Base-by-base conservation (phyloP, 2,888 invertebrate species). In the Sphecodes monilicornis region DNA sequence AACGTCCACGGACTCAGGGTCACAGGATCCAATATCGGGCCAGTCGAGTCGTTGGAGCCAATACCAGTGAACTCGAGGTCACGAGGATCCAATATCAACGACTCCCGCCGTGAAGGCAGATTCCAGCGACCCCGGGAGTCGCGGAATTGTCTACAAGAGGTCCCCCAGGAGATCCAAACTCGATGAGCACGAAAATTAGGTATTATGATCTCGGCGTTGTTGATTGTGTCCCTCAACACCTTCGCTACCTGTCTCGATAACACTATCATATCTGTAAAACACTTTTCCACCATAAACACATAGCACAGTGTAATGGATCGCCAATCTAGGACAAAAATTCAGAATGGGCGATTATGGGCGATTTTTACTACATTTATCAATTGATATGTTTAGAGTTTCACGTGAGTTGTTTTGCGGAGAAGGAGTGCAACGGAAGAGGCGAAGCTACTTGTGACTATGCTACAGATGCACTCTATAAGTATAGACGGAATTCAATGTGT, bases 11-110 rank as follows among this genome's bases (percentile, higher is more conserved):
- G 11, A 54, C 73, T 73, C 50, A 72, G 36, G 83, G 76, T 84
- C 83, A 81, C 41, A 60, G 18, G 81, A 81, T 81, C 77, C 81
- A 77, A 81, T 84, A 84, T 81, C 83, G 73, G 54, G 43, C 41
- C 36, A 64, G 73, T 74, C 68, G 83, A 72, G 60, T 77, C 73
- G 43, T 29, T 36, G 43, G 70, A 81, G 43, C 73, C 76, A 81
- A 81, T 80, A 83, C 76, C 73, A 50, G 26, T 26, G 80, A 76
- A 76, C 80, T 29, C 60, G 76, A 72, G 73, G 81, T 84, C 83
- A 84, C 2, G 60, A 68, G 41, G 83, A 81, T 84, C 70, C 76
- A 81, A 84, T 81, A 77, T 70, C 76, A 50, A 75, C 76, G 50
- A 70, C 29, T 70, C 66, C 54, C 76, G 76, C 64, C 76, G 50